Percentiles rank a stretch among this genome's conserved stretches.
Evolutionary conservation across 2,797 vertebrate species (phyloP).

Genomic region (Acipenser transmontanus): DNA sequence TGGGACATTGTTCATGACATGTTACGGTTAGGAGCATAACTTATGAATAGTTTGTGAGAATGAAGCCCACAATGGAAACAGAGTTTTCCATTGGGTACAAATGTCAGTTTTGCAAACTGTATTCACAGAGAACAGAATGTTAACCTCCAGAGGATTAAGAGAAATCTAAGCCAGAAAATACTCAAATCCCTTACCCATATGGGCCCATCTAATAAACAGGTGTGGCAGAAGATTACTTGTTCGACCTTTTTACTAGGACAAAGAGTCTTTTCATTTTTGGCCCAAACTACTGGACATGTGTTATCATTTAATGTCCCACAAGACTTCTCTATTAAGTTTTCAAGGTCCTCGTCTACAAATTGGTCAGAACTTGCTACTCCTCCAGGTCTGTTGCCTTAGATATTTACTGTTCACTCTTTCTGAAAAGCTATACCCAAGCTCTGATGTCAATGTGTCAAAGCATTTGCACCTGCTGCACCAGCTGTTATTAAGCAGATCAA

Average conservation of each 20-base stretch:
- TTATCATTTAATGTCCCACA: neutral
- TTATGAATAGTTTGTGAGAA: too few species aligned
- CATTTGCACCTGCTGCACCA: slow-evolving; percentile 41
- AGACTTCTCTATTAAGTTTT: slow-evolving; percentile 7
- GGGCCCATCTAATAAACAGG: slow-evolving; percentile 6
- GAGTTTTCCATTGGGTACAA: too few species aligned
- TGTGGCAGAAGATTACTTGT: neutral
- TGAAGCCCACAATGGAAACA: too few species aligned
- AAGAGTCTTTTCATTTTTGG: neutral
- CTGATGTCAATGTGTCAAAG: slow-evolving; percentile 31
- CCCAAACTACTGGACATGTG: neutral
- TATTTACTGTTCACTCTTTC: slow-evolving; percentile 26
- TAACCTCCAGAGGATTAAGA: too few species aligned
- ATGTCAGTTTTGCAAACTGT: too few species aligned
- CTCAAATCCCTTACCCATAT: slow-evolving; percentile 9
- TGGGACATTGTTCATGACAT: too few species aligned
- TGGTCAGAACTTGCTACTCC: slow-evolving; percentile 19
- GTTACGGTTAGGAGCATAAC: too few species aligned
- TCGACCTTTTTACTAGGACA: neutral
- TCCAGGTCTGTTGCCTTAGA: slow-evolving; percentile 19
- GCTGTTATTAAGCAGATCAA: slow-evolving; percentile 52
- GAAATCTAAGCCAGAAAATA: too few species aligned
- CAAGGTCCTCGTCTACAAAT: neutral
- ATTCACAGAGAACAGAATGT: too few species aligned
- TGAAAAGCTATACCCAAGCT: slow-evolving; percentile 5